Conservation (phyloP, 2,113 vertebrate genomes). For the Crotalus tigris region DNA sequence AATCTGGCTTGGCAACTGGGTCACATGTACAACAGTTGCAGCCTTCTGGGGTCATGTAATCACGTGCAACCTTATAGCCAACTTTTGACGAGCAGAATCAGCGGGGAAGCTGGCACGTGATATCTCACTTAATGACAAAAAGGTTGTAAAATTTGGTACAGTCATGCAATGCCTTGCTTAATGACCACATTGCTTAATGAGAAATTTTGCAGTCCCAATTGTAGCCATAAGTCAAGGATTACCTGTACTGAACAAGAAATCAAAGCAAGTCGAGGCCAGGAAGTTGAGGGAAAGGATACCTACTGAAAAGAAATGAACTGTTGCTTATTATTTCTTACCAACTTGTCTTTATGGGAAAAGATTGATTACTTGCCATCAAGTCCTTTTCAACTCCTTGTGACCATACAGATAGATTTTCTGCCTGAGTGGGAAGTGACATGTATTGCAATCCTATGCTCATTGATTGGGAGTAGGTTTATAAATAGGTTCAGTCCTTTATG, state of each 20-base stretch:
- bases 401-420: not conserved
- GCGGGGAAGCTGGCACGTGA: too few species aligned
- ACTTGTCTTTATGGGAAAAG: not conserved
- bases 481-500: not conserved
- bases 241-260: conserved; percentile 6
- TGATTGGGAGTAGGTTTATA: not conserved
- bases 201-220: too few species aligned
- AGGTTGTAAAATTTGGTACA: too few species aligned
- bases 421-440: not conserved
- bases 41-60: too few species aligned
- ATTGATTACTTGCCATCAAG: not conserved
- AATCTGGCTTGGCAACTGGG: not conserved
- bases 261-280: conserved; percentile 16
- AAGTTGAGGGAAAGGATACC: not conserved
- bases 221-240: too few species aligned
- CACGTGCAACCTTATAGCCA: too few species aligned
- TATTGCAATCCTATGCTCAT: not conserved
- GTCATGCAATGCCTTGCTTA: too few species aligned
- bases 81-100: too few species aligned
- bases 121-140: too few species aligned
- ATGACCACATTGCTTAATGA: too few species aligned
- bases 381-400: not conserved
- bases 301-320: conserved; percentile 10
- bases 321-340: not conserved
- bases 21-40: not conserved